Base-by-base conservation (phyloP, 1,140 invertebrate genomes). In the Apis dorsata region DNA sequence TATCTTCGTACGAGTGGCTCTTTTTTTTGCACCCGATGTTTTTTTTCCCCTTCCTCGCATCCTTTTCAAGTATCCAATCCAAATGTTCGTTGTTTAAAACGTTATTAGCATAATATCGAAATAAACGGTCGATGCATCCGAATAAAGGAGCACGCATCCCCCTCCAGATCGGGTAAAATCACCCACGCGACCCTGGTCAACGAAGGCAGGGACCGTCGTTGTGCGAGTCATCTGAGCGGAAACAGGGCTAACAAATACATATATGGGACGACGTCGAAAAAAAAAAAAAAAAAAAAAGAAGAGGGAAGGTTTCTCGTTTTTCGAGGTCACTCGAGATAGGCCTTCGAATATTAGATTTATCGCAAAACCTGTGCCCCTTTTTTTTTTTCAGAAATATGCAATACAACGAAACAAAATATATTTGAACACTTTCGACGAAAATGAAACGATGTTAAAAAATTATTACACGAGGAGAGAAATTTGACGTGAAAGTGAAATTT, bases 41-140 rank as follows among this genome's bases (percentile, higher is more conserved):
- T 49, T 1, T 19, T 1, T 1, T 21, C 19, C 34, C 34, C 21
- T 12, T 49, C 2, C 34, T 28, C 53, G 49, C 24, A 55, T 74
- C 72, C 24, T 60, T 5, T 2, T 21, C 55, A 9, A 49, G 51
- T 60, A 8, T 5, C 28, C 7, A 19, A 59, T 74, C 34, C 21
- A 19, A 12, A 7, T 7, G 57, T 59, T 44, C 72, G 59, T 62
- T 75, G 59, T 62, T 63, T 49, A 24, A 62, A 49, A 62, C 34
- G n/a, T 17, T 51, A 49, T 75, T 75, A 75, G 73, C 73, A 75
- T 75, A 75, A 75, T 63, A 62, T 62, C 73, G 73, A 62, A 75
- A 63, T 75, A 44, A 74, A 75, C 59, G 70, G 44, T 49, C n/a
- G 44, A 49, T 9, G 59, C 44, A 49, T 75, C 44, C 17, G 57